Base-by-base conservation (phyloP, 2,113 vertebrate genomes). In the Peromyscus californicus region DNA sequence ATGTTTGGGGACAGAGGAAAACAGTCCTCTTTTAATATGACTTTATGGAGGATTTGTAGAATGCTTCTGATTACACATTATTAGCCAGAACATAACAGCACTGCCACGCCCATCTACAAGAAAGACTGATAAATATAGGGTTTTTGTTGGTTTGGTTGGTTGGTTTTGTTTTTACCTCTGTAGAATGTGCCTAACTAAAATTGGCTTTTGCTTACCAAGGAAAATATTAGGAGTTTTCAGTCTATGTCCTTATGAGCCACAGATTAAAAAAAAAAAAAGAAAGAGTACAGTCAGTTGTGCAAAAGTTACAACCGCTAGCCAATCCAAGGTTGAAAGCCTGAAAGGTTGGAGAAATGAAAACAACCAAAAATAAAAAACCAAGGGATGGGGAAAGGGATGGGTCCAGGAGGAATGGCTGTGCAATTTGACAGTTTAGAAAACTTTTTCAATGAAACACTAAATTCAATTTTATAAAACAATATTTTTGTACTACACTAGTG, bases 381-480 rank as follows among this genome's bases (percentile, higher is more conserved):
- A 63, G 15, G 5, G 79, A 88, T 69, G 67, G 1, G 13, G 59
- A 36, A 42, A 63, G 15, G 5, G 79, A 88, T 69, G 67, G 1
- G 13, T 79, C 4, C 89, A 93, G 5, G 33, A 10, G 57, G 19
- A 59, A 42, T 79, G 83, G 69, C 48, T 89, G 17, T 70, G 17
- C 21, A 74, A 83, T 93, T 90, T 57, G 7, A 83, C 74, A 78
- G 84, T 63, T 93, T 83, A 65, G 48, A 88, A 90, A 96, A 94
- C n/a, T 16, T 94, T 57, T 54, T 16, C 39, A 54, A 76, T 88
- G 83, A 94, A 93, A 93, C 72, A 0, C 22, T 61, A 82, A 39
- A 9, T 6, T 79, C 11, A 8, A 87, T 36, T 82, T 89, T 97
- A 94, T 95, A 48, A 42, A 31, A 21, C 10, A 67, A 21, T 76